phyloP scores from a whole-genome alignment of 2,888 invertebrate genomes.

The Steinernema carpocapsae region DNA sequence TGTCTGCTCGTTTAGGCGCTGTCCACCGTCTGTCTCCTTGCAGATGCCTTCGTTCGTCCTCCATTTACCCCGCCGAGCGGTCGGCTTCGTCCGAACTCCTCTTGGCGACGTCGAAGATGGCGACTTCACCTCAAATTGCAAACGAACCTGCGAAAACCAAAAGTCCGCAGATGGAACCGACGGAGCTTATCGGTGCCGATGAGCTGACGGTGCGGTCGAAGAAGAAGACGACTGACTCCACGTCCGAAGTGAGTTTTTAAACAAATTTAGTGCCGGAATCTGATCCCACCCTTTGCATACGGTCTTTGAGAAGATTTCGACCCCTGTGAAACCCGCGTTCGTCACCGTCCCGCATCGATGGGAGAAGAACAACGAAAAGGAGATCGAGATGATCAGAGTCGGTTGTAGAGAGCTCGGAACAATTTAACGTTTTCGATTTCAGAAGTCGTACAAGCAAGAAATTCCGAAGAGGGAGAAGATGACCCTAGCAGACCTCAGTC shows the following conservation, averaged over 20 bases:
- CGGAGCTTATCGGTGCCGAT: too few relatives aligned
- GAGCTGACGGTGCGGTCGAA: background rate
- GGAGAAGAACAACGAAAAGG: conserved; percentile 8
- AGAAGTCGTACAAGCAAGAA: background rate
- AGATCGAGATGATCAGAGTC: background rate
- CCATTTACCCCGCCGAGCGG: too few relatives aligned
- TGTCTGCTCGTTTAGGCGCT: background rate
- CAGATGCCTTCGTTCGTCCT: too few relatives aligned
- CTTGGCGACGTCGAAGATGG: background rate
- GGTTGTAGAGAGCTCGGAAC: background rate
- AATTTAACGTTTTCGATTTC: background rate
- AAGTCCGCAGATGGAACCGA: background rate
- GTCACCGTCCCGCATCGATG: background rate
- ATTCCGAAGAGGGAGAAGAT: background rate
- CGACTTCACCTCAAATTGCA: background rate
- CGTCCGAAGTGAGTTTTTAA: background rate
- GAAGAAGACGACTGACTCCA: conserved; percentile 1
- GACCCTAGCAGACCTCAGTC: background rate
- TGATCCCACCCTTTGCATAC: background rate
- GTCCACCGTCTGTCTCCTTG: background rate
- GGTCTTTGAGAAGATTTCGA: conserved; percentile 1
- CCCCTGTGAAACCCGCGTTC: background rate
- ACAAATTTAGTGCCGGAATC: background rate
- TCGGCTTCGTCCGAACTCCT: conserved; percentile 12
- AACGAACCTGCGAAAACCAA: background rate